Percentiles rank a stretch among this genome's conserved stretches.
phyloP scores from a whole-genome alignment of 2,113 vertebrate species.

The Amia ocellicauda region DNA sequence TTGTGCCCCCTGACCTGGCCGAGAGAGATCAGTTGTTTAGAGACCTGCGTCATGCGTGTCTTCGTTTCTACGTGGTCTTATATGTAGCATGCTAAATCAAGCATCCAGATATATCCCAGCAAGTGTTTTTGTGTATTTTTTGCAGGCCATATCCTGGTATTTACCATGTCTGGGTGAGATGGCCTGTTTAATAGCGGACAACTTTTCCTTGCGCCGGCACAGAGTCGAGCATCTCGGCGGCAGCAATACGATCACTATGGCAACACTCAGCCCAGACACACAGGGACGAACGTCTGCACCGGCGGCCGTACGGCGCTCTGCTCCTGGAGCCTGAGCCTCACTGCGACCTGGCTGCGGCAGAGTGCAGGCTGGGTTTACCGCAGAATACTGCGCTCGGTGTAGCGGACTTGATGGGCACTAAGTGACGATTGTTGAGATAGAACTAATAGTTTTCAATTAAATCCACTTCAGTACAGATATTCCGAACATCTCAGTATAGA shows the following conservation, averaged over 20 bases:
- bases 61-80: no score
- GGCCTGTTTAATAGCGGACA: no score
- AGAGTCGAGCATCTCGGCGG: conserved; percentile 3
- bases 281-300: conserved; percentile 6
- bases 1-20: no score
- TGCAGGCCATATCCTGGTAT: no score
- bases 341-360: conserved; percentile 23
- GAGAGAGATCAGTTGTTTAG: no score
- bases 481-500: no score
- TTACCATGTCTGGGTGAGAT: no score
- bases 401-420: conserved; percentile 39
- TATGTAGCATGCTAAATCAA: no score
- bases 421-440: conserved; percentile 37
- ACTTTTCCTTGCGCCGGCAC: background rate
- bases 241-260: conserved; percentile 14
- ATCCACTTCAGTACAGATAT: conserved; percentile 22
- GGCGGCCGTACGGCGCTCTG: conserved; percentile 31
- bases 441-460: conserved; percentile 39
- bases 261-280: conserved; percentile 10
- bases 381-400: conserved; percentile 35
- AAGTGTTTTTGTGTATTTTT: no score
- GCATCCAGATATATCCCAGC: no score
- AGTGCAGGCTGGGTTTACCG: conserved; percentile 14
- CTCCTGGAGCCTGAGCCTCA: conserved; percentile 19
- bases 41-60: no score